Percentiles rank a stretch among this genome's conserved stretches.
Conservation (phyloP, 37 sponge, comb jelly and placozoan genomes). For the Haliclona indistincta region DNA sequence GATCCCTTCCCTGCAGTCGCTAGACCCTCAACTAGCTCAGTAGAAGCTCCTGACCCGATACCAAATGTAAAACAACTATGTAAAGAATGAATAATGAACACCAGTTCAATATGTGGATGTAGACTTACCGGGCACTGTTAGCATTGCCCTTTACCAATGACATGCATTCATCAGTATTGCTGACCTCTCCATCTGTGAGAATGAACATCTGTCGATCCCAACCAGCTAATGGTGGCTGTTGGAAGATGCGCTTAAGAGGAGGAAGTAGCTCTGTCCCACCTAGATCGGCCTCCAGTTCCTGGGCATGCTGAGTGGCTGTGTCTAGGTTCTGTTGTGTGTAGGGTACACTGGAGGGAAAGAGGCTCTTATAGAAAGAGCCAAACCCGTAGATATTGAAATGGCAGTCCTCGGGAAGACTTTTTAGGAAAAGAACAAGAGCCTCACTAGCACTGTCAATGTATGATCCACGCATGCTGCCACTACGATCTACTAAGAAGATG, state of each 20-base stretch:
- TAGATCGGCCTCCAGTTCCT: conserved; percentile 46
- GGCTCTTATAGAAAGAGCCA: conserved; percentile 45
- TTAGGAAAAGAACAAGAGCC: conserved; percentile 57
- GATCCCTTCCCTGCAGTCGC: conserved; percentile 65
- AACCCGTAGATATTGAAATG: conserved; percentile 80
- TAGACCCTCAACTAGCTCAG: conserved; percentile 64
- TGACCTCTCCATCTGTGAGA: conserved; percentile 69
- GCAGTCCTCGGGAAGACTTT: conserved; percentile 57
- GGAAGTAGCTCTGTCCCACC: conserved; percentile 70
- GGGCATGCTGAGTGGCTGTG: conserved; percentile 46
- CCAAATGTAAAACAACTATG: conserved; percentile 73
- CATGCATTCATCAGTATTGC: conserved; percentile 55
- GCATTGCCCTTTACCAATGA: conserved; percentile 38
- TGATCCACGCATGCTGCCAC: conserved; percentile 68
- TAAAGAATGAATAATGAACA: no score
- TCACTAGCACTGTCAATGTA: conserved; percentile 48
- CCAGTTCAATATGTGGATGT: no score
- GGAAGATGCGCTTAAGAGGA: conserved; percentile 58
- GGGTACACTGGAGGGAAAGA: conserved; percentile 40
- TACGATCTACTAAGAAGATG: conserved; percentile 71
- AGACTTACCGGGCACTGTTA: conserved; percentile 43
- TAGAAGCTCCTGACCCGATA: conserved; percentile 66
- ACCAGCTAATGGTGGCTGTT: conserved; percentile 13
- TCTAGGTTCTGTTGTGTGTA: conserved; percentile 50
- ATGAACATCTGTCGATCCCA: conserved; percentile 58